phyloP scores from a whole-genome alignment of 2,113 vertebrate species.

The Zosterops lateralis region DNA sequence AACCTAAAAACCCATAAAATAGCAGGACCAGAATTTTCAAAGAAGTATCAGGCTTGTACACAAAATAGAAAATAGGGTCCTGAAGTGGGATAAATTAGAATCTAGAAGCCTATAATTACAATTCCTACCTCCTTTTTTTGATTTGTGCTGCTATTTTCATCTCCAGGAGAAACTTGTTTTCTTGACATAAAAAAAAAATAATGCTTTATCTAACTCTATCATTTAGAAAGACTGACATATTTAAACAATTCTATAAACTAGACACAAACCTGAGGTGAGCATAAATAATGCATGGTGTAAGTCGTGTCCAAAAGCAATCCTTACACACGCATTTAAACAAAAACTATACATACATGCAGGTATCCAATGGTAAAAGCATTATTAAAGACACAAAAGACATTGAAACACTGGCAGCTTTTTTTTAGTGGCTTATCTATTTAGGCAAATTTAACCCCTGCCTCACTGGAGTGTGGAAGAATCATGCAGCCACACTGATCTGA shows the following conservation, averaged over 20 bases:
- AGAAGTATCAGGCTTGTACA: neutral
- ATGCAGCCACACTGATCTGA: neutral
- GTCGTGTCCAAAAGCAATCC: neutral
- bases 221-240: neutral
- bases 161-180: neutral
- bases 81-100: neutral
- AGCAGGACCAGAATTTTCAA: neutral
- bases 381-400: neutral
- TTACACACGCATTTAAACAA: neutral
- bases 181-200: neutral
- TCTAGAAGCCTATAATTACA: neutral
- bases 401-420: neutral
- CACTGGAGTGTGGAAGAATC: neutral
- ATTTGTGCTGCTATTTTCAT: neutral
- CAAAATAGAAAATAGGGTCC: neutral
- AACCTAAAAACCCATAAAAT: neutral
- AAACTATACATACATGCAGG: accelerated
- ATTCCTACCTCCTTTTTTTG: neutral
- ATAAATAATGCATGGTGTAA: neutral
- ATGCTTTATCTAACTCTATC: neutral
- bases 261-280: neutral
- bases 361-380: neutral
- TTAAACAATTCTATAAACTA: neutral
- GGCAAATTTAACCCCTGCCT: neutral
- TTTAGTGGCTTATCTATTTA: neutral